Conservation (phyloP, 1,140 invertebrate genomes). For the Drosophila sucinea region DNA sequence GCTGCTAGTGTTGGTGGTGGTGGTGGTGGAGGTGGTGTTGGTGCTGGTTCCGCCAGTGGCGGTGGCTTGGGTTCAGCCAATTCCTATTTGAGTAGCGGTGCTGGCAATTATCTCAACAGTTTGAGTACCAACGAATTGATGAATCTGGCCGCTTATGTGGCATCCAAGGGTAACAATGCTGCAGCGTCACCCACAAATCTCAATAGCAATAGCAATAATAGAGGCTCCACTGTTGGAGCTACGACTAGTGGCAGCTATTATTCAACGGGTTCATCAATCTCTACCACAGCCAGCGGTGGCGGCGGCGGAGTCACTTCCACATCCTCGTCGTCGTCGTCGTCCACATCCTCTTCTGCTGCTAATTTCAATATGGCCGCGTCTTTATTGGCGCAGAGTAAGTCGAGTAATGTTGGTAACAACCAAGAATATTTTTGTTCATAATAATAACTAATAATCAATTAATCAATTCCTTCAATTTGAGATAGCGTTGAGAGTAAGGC, state of each 20-base stretch:
- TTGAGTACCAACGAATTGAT: conserved; percentile 75
- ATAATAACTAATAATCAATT: not conserved
- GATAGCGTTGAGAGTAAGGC: conserved; percentile 11
- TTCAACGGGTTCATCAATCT: conserved; percentile 9
- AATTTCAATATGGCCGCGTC: conserved; percentile 85
- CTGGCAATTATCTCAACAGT: conserved; percentile 68
- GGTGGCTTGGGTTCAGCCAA: conserved; percentile 45
- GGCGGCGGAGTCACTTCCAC: conserved; percentile 34
- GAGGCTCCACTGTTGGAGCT: conserved; percentile 9
- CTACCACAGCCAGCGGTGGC: too few species aligned
- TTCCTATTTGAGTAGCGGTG: conserved; percentile 56
- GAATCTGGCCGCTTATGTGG: conserved; percentile 75
- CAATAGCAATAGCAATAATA: conserved; percentile 28
- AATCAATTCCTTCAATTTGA: not conserved
- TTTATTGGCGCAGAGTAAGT: conserved; percentile 91
- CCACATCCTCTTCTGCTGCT: conserved; percentile 58
- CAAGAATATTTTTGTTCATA: conserved; percentile 47
- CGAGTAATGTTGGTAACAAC: conserved; percentile 83
- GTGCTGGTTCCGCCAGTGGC: not conserved
- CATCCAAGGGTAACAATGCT: conserved; percentile 59
- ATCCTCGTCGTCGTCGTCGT: conserved; percentile 25
- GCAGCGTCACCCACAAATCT: conserved; percentile 15
- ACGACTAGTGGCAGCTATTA: conserved; percentile 30
- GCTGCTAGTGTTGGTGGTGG: not conserved
- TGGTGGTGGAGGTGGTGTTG: conserved; percentile 4